phyloP scores from a whole-genome alignment of 35 echinoderm and acorn worm species.

The Apostichopus japonicus region DNA sequence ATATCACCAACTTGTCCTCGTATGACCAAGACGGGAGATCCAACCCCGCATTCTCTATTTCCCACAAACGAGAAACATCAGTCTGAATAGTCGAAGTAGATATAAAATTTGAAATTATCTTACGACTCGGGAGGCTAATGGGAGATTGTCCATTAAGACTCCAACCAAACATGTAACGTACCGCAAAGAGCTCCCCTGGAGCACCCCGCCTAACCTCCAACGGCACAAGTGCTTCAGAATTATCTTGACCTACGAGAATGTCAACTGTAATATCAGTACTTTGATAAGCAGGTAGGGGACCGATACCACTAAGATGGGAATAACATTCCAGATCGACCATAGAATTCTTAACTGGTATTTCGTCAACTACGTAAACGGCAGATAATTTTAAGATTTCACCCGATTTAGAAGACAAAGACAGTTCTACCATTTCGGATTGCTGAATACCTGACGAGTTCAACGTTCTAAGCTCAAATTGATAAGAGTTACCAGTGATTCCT shows the following conservation, averaged over 20 bases:
- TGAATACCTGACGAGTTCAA: constrained; percentile 19
- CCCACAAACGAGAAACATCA: too few relatives aligned
- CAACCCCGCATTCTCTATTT: too few relatives aligned
- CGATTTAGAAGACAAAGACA: not conserved
- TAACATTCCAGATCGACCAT: constrained; percentile 11
- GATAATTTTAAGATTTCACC: constrained; percentile 44
- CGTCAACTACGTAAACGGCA: constrained; percentile 55
- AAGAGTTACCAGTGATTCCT: constrained; percentile 33
- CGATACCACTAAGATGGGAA: constrained; percentile 18
- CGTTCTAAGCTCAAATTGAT: constrained; percentile 6
- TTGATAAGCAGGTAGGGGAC: constrained; percentile 38
- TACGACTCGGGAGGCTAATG: not conserved
- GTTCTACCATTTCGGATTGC: too few relatives aligned
- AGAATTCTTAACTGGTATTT: constrained; percentile 53
- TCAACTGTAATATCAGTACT: too few relatives aligned
- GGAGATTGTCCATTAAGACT: constrained; percentile 57
- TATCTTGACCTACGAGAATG: constrained; percentile 54
- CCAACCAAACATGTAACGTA: constrained; percentile 63
- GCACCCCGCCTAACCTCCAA: constrained; percentile 47
- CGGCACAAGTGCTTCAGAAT: constrained; percentile 47
- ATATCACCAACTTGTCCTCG: too few relatives aligned
- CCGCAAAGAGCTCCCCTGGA: constrained; percentile 48
- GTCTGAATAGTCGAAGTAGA: not conserved
- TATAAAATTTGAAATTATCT: constrained; percentile 59
- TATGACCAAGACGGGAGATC: too few relatives aligned